Percentiles rank a stretch among this genome's conserved stretches.
These are phyloP conservation scores for Heterodera filipjevi DNA, from an alignment of 2,888 invertebrate species.

Conservation along the genomic window DNA sequence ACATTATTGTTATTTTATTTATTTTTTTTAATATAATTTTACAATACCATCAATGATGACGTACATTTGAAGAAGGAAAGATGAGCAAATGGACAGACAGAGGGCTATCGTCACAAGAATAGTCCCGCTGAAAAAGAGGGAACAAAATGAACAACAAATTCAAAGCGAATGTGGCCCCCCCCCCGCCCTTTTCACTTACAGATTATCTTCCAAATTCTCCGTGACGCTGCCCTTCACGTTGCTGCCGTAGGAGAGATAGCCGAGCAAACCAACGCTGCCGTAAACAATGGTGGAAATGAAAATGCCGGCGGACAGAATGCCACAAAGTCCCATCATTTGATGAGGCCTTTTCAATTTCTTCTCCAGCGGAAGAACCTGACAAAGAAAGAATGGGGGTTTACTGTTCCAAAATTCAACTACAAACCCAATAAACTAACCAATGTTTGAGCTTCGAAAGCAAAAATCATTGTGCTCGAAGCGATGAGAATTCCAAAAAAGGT, in stretches of 20 bases:
- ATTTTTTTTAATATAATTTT: too few relatives aligned
- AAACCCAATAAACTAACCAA: slow-evolving; percentile 35
- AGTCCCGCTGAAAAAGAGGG: slow-evolving; percentile 47
- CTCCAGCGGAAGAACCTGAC: slow-evolving; percentile 81
- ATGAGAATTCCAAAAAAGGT: slow-evolving; percentile 46
- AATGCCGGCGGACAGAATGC: slow-evolving; percentile 84
- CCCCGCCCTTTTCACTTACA: too few relatives aligned
- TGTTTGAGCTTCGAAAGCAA: slow-evolving; percentile 56
- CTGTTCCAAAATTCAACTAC: too few relatives aligned
- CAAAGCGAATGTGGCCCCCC: too few relatives aligned
- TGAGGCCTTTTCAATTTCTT: slow-evolving; percentile 86
- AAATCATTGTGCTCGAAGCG: slow-evolving; percentile 52
- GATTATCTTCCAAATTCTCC: slow-evolving; percentile 75
- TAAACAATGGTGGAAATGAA: slow-evolving; percentile 81
- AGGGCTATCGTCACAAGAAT: slow-evolving; percentile 52
- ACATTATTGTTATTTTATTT: too few relatives aligned
- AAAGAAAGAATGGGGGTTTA: slow-evolving; percentile 25
- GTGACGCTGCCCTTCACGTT: slow-evolving; percentile 81
- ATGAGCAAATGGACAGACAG: slow-evolving; percentile 52
- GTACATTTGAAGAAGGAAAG: slow-evolving; percentile 81
- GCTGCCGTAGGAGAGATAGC: slow-evolving; percentile 84
- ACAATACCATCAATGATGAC: slow-evolving; percentile 79
- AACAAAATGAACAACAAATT: not conserved
- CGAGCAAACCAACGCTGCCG: slow-evolving; percentile 85
- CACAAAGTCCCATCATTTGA: slow-evolving; percentile 76